A percentile compares a stretch with the other conserved stretches of the same genome.
These are phyloP conservation scores for Bubalus kerabau DNA, from an alignment of 2,113 vertebrate genomes.

Conservation along the genomic window DNA sequence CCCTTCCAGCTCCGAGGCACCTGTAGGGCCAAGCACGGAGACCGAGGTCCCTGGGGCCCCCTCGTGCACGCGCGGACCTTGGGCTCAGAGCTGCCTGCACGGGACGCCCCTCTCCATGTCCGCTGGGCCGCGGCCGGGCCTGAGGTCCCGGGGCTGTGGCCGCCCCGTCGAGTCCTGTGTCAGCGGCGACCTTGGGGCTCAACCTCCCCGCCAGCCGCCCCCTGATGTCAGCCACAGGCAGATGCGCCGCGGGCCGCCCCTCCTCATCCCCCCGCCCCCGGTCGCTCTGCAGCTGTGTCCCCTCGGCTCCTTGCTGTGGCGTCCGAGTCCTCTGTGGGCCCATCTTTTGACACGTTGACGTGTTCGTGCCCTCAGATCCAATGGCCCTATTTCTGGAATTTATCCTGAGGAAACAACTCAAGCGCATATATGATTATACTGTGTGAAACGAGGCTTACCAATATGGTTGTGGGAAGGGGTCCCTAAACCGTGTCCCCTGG, in stretches of 20 bases:
- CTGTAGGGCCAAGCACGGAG: neutral
- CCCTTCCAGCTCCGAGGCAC: neutral
- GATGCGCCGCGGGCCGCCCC: fast-evolving
- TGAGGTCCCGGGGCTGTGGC: neutral
- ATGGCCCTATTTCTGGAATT: neutral
- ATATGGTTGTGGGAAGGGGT: neutral
- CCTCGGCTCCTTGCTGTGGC: neutral
- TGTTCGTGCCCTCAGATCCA: neutral
- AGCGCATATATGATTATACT: neutral
- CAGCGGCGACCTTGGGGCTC: fast-evolving
- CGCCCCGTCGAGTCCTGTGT: fast-evolving
- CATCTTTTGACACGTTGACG: neutral
- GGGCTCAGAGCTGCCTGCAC: neutral
- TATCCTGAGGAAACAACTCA: neutral
- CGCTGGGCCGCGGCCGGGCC: fast-evolving
- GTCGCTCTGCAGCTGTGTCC: fast-evolving
- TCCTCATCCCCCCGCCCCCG: fast-evolving
- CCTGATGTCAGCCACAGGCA: no score
- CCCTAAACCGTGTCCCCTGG: neutral
- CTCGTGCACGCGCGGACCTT: fast-evolving
- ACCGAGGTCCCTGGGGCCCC: neutral
- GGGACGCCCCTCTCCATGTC: fast-evolving
- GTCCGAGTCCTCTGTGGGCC: neutral
- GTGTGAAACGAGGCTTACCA: neutral
- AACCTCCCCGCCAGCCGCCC: fast-evolving